phyloP scores from a whole-genome alignment of 2,113 vertebrate species.

The Podarcis muralis region DNA sequence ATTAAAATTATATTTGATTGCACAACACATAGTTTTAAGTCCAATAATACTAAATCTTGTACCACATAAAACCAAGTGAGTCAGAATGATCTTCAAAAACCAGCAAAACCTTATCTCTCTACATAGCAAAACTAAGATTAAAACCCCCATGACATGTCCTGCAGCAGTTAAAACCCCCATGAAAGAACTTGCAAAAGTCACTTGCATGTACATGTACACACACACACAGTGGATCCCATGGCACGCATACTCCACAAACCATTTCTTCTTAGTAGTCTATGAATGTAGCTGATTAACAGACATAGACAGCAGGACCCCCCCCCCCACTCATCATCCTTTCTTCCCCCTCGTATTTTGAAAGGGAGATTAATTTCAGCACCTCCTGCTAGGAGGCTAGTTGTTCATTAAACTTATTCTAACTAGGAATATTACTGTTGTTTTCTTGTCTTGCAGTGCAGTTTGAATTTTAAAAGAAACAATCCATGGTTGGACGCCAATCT shows the following conservation, averaged over 20 bases:
- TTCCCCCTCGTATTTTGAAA: background rate
- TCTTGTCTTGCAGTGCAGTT: background rate
- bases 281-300: background rate
- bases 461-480: background rate
- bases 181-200: background rate
- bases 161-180: background rate
- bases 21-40: background rate
- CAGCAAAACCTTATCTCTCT: background rate
- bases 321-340: too few species aligned
- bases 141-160: background rate
- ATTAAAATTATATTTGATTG: background rate
- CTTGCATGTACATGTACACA: too few species aligned
- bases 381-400: background rate
- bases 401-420: background rate
- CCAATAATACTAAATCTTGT: background rate
- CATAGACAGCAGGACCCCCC: background rate
- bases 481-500: too few species aligned
- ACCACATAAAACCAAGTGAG: background rate
- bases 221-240: too few species aligned
- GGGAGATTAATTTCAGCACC: background rate
- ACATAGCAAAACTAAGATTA: background rate
- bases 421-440: background rate
- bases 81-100: accelerated
- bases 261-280: background rate
- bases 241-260: background rate